These are phyloP conservation scores for Andrena trimmerana DNA, from an alignment of 2,888 invertebrate genomes.

Conservation along the genomic window DNA sequence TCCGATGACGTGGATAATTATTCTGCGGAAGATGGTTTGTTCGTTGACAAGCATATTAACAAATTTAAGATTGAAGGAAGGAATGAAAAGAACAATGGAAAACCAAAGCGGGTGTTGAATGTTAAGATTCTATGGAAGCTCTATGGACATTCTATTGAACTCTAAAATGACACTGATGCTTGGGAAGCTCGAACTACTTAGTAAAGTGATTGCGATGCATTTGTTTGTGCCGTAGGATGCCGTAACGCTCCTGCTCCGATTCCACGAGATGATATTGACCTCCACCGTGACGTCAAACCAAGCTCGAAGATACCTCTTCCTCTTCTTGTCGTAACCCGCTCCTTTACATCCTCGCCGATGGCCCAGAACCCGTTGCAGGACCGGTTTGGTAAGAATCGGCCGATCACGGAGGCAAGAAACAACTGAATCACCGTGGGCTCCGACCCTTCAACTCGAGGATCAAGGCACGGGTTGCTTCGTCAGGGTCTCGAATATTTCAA, in stretches of 20 bases:
- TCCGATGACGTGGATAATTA: constrained; percentile 32
- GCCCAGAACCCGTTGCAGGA: constrained; percentile 69
- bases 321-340: constrained; percentile 54
- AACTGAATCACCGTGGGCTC: constrained; percentile 74
- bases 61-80: background rate
- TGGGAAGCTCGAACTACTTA: no score
- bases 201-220: background rate
- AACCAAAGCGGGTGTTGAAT: no score
- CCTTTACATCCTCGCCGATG: constrained; percentile 60
- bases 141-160: no score
- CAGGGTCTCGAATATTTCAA: constrained; percentile 55
- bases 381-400: constrained; percentile 75
- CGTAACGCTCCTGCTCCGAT: constrained; percentile 48
- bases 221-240: constrained; percentile 10
- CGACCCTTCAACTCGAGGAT: constrained; percentile 70
- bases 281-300: constrained; percentile 67
- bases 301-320: constrained; percentile 70
- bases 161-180: no score
- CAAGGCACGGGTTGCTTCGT: constrained; percentile 54
- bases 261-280: constrained; percentile 74
- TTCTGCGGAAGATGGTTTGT: no score
- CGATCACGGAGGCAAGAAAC: constrained; percentile 72
- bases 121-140: no score
- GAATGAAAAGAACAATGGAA: background rate
- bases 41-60: no score